Evolutionary conservation across 2,888 invertebrate genomes (phyloP).

Genomic region (Rhagophthalmus giganteus): DNA sequence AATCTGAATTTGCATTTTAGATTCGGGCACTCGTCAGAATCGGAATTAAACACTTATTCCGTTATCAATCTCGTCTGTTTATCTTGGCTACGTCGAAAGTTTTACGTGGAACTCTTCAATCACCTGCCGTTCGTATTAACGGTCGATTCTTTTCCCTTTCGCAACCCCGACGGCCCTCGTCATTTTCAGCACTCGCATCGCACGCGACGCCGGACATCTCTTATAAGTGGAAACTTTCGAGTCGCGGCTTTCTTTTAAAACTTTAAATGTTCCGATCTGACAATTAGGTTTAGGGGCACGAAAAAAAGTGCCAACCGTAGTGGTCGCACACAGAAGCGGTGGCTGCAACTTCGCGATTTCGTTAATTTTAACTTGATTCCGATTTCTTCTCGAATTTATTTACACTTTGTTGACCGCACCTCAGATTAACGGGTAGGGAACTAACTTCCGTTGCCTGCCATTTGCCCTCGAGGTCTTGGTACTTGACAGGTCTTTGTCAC

Average conservation of each 20-base stretch:
- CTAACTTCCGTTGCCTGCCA: conserved; percentile 21
- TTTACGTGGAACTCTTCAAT: conserved; percentile 46
- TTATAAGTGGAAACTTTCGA: conserved; percentile 37
- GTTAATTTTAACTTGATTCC: conserved; percentile 37
- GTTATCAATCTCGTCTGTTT: conserved; percentile 49
- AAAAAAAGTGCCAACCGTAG: conserved; percentile 27
- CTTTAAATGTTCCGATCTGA: conserved; percentile 39
- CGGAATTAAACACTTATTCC: conserved; percentile 55
- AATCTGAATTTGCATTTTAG: conserved; percentile 57
- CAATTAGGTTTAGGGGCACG: conserved; percentile 35
- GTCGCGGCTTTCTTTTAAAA: conserved; percentile 43
- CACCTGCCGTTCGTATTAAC: conserved; percentile 43
- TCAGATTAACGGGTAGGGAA: conserved; percentile 32
- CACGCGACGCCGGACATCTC: conserved; percentile 24
- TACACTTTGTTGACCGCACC: conserved; percentile 44
- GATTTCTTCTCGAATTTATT: conserved; percentile 45
- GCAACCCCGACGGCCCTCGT: conserved; percentile 8
- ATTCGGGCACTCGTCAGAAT: conserved; percentile 49
- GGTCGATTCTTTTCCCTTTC: conserved; percentile 9
- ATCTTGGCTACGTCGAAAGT: conserved; percentile 44
- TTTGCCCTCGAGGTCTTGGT: conserved; percentile 29
- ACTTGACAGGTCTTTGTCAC: conserved; percentile 33
- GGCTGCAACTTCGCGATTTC: conserved; percentile 4
- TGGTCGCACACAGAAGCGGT: conserved; percentile 21
- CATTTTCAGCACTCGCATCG: conserved; percentile 17